Evolutionary conservation across 2,113 vertebrate species (phyloP), one percentile per base, ranked within the genome.

Genomic region (Manacus vitellinus): DNA sequence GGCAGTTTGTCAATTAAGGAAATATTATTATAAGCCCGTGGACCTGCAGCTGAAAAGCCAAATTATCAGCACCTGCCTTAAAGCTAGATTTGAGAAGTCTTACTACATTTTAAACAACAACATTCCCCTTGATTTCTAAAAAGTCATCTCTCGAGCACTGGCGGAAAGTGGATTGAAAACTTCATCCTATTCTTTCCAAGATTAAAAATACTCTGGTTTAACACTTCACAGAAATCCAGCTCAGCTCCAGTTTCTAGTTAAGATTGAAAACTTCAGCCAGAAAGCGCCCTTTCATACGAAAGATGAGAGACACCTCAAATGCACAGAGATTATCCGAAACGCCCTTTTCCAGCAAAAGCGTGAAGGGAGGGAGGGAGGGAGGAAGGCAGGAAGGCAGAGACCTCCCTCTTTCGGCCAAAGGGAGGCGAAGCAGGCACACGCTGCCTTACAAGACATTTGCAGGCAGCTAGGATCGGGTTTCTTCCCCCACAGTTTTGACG

Each of bases 81-180:
- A 18, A 79, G 9, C 22, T 52, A 7, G 12, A 58, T 18, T 6
- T 21, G 3, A 16, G 51, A 80, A 63, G 8, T 1, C 1, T 18
- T 5, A 21, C 3, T 51, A 14, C 4, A 10, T 52, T 59, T 24
- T 61, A 35, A 6, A 55, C 10, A 63, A 5, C 8, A 81, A 65
- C 16, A 35, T 28, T 52, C 6, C 8, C 21, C 47, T 58, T 58
- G 0, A 0, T 56, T 58, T 94, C 46, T n/a, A 14, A 61, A 37
- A 49, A 31, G 23, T 7, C 7, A 21, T 19, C 33, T 46, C 35
- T 27, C 8, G 16, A 80, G 37, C 41, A 25, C 37, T 28, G 14
- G 3, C n/a, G 22, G 13, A 21, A 56, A 56, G 11, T 0, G 0
- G 8, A 47, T 0, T 1, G 30, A 62, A 78, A 81, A 52, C 9